A percentile compares a stretch with the other conserved stretches of the same genome.
Conservation (phyloP, 2,888 invertebrate species). For the Eurois occulta region DNA sequence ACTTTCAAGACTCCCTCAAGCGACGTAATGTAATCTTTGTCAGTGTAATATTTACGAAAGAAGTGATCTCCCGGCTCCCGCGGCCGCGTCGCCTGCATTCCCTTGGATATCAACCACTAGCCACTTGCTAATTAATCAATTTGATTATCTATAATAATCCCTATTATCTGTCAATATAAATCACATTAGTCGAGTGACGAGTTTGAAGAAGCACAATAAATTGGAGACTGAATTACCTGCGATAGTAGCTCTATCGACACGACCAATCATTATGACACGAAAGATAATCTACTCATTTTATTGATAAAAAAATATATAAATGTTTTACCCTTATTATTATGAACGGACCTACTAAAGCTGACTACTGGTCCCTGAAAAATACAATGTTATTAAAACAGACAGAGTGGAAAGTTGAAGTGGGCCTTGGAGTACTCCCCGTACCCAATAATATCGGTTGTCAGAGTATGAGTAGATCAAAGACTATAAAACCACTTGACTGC, state of each 20-base stretch:
- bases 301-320: slow-evolving; percentile 39
- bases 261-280: slow-evolving; percentile 34
- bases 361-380: not conserved
- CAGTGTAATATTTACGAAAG: slow-evolving; percentile 75
- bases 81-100: slow-evolving; percentile 30
- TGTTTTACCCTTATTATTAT: not conserved
- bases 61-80: slow-evolving; percentile 29
- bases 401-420: not conserved
- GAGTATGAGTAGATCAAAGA: too few species aligned
- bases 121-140: not conserved
- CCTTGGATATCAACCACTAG: not conserved
- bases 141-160: slow-evolving; percentile 12
- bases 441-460: not conserved
- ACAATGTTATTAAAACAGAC: not conserved
- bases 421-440: not conserved
- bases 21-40: slow-evolving; percentile 74
- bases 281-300: slow-evolving; percentile 44
- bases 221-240: slow-evolving; percentile 46
- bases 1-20: slow-evolving; percentile 78
- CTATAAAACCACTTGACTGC: too few species aligned
- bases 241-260: slow-evolving; percentile 43
- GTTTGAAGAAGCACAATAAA: slow-evolving; percentile 38
- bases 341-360: not conserved
- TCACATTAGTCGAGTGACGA: slow-evolving; percentile 21
- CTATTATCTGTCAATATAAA: slow-evolving; percentile 21